These are phyloP conservation scores for Menidia beryllina DNA, from an alignment of 2,113 vertebrate genomes.

Conservation along the genomic window DNA sequence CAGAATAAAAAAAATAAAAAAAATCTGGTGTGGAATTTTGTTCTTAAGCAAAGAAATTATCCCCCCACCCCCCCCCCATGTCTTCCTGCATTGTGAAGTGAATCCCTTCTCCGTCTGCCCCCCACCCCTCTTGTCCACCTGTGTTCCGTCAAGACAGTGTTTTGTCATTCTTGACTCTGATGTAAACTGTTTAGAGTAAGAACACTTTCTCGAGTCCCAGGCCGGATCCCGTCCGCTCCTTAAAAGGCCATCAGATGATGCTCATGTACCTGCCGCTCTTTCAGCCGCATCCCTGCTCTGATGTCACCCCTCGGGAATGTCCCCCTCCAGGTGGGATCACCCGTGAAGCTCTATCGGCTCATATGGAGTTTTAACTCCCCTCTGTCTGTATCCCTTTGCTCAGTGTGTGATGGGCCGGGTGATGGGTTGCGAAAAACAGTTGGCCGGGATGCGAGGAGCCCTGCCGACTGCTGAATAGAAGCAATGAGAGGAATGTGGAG, in stretches of 20 bases:
- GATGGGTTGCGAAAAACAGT: conserved; percentile 20
- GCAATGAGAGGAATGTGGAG: conserved; percentile 37
- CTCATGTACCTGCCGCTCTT: conserved; percentile 53
- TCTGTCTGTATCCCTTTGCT: neutral
- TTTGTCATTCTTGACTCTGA: conserved; percentile 49
- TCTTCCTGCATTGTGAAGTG: neutral
- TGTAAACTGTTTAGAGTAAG: conserved; percentile 80
- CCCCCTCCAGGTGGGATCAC: conserved; percentile 3
- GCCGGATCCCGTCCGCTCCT: conserved; percentile 66
- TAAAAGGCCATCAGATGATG: conserved; percentile 75
- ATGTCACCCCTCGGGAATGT: conserved; percentile 59
- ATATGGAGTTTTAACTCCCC: neutral
- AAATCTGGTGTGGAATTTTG: neutral
- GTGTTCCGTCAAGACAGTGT: conserved; percentile 48
- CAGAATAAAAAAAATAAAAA: too few species aligned
- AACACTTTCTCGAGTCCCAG: conserved; percentile 61
- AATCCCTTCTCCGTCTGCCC: neutral
- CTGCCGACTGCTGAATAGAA: conserved; percentile 13
- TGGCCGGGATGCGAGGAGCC: neutral
- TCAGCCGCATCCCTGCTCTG: conserved; percentile 42
- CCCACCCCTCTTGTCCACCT: conserved; percentile 40
- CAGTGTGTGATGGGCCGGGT: neutral
- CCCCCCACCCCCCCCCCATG: neutral
- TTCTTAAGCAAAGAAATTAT: neutral
- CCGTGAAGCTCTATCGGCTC: neutral